Conservation (phyloP, 2,113 vertebrate species). For the Garra rufa region DNA sequence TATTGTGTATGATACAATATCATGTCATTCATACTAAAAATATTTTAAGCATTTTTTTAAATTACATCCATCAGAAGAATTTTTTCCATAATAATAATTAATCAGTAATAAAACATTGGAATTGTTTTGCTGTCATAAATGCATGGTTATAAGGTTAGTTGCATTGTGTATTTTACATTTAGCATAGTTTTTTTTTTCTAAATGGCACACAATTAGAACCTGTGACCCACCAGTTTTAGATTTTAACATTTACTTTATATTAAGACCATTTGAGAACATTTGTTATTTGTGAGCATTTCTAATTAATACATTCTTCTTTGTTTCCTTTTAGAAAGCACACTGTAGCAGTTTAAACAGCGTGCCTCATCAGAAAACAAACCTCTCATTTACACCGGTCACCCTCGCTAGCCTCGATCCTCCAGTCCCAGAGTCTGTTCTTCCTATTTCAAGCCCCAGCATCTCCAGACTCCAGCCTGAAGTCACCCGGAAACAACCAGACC, state of each 20-base stretch:
- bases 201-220: not conserved
- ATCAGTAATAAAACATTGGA: not conserved
- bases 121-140: not conserved
- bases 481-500: conserved; percentile 69
- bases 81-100: not conserved
- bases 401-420: conserved; percentile 37
- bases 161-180: not conserved
- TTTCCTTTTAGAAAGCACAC: conserved; percentile 43
- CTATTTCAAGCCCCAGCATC: conserved; percentile 58
- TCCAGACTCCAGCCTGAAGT: conserved; percentile 53
- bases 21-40: not conserved
- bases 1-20: not conserved
- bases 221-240: not conserved
- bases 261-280: not conserved
- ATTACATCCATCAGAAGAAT: not conserved
- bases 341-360: conserved; percentile 36
- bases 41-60: not conserved
- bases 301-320: not conserved
- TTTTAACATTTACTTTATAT: not conserved
- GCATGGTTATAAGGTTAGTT: not conserved
- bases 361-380: conserved; percentile 42
- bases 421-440: conserved; percentile 39
- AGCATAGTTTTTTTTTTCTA: not conserved
- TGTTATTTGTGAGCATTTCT: not conserved
- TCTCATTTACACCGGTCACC: conserved; percentile 36